Evolutionary conservation across 2,888 invertebrate genomes (phyloP), one percentile per base, ranked within the genome.

Genomic region (Sinotaia quadrata): DNA sequence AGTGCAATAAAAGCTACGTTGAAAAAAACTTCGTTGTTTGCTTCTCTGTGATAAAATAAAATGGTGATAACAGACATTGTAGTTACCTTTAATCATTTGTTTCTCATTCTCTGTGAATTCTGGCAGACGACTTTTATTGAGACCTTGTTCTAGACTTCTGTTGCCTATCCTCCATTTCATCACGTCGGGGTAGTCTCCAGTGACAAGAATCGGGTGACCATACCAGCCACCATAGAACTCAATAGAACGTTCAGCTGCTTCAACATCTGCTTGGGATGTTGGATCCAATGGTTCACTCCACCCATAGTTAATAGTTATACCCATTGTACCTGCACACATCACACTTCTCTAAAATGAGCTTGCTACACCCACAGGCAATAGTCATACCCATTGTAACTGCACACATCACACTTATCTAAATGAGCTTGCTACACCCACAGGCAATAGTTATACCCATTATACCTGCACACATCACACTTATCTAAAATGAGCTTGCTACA

Each of bases 181-280:
- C 49, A 44, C 73, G 18, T 77, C 74, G 12, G 83, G 82, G 54
- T 82, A 93, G 87, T 94, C 92, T 12, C 87, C 87, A 62, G 81
- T 70, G 4, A 82, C 79, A 56, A 75, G 76, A n/a, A 87, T 80
- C 3, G 87, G 84, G 63, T 84, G 78, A 2, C 82, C 85, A 68
- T 80, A 87, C 83, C 83, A 83, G 7, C 85, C 87, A 52, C 83
- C 73, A 59, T 80, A 77, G 59, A 84, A 84, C 61, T 74, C 69
- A 27, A 78, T 49, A 8, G 74, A 74, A 44, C 81, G 69, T 60
- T 81, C 81, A 12, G 82, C 76, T 1, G 84, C 84, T n/a, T 77
- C 73, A 1, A 81, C 69, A 58, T 85, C 82, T 5, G 74, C 73
- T 8, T 71, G 73, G 68, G 78, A 76, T 33, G 75, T 76, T 12